Percentiles rank a stretch among this genome's conserved stretches.
Evolutionary conservation across 30 jellyfish, hydroid and myxozoan species (phyloP).

Genomic region (Cassiopea xamachana): DNA sequence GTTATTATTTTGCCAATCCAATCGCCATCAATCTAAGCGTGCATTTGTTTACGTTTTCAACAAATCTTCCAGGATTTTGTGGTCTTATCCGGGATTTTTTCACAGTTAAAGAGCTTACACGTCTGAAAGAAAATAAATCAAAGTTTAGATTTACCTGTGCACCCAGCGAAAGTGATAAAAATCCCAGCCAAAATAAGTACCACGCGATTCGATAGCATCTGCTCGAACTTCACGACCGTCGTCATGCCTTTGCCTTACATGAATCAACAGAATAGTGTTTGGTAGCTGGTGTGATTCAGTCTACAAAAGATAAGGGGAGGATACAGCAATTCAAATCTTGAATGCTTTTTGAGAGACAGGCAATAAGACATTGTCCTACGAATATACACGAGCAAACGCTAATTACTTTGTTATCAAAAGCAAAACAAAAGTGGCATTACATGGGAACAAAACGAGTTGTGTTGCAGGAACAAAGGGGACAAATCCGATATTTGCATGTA

Average conservation of each 20-base stretch:
- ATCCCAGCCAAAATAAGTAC: background rate
- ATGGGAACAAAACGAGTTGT: background rate
- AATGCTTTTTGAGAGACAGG: constrained; percentile 1
- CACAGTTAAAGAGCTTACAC: background rate
- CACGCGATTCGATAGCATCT: background rate
- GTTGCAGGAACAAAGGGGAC: constrained; percentile 11
- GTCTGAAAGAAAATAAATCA: background rate
- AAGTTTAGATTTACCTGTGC: background rate
- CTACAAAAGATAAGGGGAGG: constrained; percentile 21
- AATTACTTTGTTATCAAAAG: constrained; percentile 14
- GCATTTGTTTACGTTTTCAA: background rate
- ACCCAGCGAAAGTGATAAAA: background rate
- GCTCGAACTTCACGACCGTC: background rate
- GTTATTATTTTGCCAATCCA: too few relatives aligned
- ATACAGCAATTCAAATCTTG: constrained; percentile 12
- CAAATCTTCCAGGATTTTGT: background rate
- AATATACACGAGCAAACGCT: constrained; percentile 30
- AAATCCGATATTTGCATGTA: background rate
- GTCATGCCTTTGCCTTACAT: background rate
- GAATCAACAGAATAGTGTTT: background rate
- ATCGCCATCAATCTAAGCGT: too few relatives aligned
- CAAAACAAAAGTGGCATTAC: background rate
- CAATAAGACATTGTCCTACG: constrained; percentile 30
- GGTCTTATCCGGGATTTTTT: background rate
- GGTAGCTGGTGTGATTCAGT: constrained; percentile 27